phyloP scores from a whole-genome alignment of 2,888 invertebrate species.

The Eupithecia vulgata region DNA sequence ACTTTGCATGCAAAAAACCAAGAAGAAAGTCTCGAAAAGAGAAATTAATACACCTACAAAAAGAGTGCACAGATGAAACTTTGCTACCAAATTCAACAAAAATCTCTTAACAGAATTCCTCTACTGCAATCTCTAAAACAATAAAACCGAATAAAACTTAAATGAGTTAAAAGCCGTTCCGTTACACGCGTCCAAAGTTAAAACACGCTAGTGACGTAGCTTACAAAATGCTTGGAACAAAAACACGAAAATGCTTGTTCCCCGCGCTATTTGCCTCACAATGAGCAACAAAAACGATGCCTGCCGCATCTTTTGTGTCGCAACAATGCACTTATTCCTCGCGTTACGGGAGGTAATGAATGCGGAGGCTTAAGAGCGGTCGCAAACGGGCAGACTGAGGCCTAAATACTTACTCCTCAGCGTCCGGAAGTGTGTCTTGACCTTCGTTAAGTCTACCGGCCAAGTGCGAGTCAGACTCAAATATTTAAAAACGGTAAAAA shows the following conservation, averaged over 20 bases:
- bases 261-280: slow-evolving; percentile 39
- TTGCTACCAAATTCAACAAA: too few species aligned
- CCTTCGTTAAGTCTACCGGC: too few species aligned
- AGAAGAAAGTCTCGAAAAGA: too few species aligned
- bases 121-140: neutral
- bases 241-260: slow-evolving; percentile 27
- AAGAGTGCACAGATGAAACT: too few species aligned
- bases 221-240: slow-evolving; percentile 20
- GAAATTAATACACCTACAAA: too few species aligned
- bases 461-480: too few species aligned
- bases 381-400: slow-evolving; percentile 18
- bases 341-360: slow-evolving; percentile 55
- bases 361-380: slow-evolving; percentile 29
- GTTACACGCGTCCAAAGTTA: neutral
- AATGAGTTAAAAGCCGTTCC: neutral
- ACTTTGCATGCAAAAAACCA: too few species aligned
- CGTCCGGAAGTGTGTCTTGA: too few species aligned
- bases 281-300: slow-evolving; percentile 45
- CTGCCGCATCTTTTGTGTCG: slow-evolving; percentile 51
- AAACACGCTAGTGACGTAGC: slow-evolving; percentile 13
- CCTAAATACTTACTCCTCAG: neutral
- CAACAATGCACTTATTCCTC: slow-evolving; percentile 58
- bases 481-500: too few species aligned
- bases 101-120: neutral
- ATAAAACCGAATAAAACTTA: neutral